Evolutionary conservation across 1,140 invertebrate species (phyloP).

Genomic region (Papilio xuthus): DNA sequence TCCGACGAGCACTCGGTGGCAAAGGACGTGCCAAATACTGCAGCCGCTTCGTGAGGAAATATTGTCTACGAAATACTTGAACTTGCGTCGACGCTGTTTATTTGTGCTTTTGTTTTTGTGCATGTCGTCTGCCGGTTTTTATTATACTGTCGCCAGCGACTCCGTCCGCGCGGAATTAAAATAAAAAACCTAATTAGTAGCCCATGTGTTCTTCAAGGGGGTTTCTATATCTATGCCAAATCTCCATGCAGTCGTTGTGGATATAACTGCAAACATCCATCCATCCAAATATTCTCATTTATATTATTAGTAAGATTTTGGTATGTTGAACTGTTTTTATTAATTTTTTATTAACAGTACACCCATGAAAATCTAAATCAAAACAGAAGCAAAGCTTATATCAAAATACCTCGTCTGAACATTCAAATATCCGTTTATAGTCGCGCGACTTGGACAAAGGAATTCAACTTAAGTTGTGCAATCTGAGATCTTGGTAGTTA

Average conservation of each 20-base stretch:
- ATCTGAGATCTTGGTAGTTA: slow-evolving; percentile 47
- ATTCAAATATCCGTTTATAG: slow-evolving; percentile 32
- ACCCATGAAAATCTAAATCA: neutral
- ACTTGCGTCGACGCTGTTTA: slow-evolving; percentile 3
- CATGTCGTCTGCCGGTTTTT: neutral
- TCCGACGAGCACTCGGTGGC: slow-evolving; percentile 10
- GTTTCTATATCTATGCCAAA: too few relatives aligned
- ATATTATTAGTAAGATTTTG: too few relatives aligned
- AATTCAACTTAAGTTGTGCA: slow-evolving; percentile 49
- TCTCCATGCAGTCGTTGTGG: too few relatives aligned
- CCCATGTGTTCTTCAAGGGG: too few relatives aligned
- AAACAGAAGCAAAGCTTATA: slow-evolving; percentile 20
- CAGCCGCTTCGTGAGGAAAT: slow-evolving; percentile 26
- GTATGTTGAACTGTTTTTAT: too few relatives aligned
- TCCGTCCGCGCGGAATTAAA: too few relatives aligned
- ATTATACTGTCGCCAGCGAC: too few relatives aligned
- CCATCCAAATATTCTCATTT: too few relatives aligned
- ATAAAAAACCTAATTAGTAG: too few relatives aligned
- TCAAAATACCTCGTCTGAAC: slow-evolving; percentile 8
- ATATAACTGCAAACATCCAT: too few relatives aligned
- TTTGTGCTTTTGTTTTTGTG: slow-evolving; percentile 26
- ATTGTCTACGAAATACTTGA: slow-evolving; percentile 31
- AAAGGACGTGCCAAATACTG: slow-evolving; percentile 33
- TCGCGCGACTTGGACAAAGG: slow-evolving; percentile 28
- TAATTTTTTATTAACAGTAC: neutral